These are phyloP conservation scores for Ganaspis brasiliensis DNA, from an alignment of 2,888 invertebrate species.

Conservation along the genomic window DNA sequence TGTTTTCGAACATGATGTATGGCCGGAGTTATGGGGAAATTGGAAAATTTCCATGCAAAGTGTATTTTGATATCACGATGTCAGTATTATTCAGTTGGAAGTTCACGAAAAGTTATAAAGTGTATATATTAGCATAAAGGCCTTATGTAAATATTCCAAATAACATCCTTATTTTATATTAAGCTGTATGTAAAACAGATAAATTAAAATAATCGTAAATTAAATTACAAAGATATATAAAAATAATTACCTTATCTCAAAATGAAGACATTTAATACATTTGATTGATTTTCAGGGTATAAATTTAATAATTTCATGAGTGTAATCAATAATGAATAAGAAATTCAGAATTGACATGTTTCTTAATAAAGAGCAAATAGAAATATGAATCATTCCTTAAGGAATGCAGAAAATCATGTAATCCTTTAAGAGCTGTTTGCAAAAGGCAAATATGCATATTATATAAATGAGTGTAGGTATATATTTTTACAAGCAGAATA, in stretches of 20 bases:
- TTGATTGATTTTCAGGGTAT: too few species aligned
- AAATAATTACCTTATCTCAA: too few species aligned
- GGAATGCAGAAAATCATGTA: constrained; percentile 33
- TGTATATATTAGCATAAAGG: constrained; percentile 9
- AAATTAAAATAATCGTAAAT: too few species aligned
- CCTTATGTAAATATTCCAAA: too few species aligned
- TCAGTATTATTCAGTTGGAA: constrained; percentile 3
- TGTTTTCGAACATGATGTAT: constrained; percentile 37
- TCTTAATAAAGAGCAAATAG: neutral
- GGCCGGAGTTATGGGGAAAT: constrained; percentile 58
- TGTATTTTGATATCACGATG: constrained; percentile 57
- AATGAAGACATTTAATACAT: too few species aligned
- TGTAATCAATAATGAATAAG: neutral
- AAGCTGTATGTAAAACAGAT: too few species aligned
- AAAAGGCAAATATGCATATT: constrained; percentile 4
- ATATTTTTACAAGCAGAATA: neutral
- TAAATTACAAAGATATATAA: too few species aligned
- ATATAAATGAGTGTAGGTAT: neutral
- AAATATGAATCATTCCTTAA: neutral
- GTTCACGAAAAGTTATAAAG: neutral
- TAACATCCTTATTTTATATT: too few species aligned
- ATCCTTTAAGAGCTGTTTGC: constrained; percentile 4
- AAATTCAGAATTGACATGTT: too few species aligned
- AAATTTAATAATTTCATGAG: neutral
- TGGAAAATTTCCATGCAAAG: constrained; percentile 69